Conservation (phyloP, 1,140 invertebrate species). For the Coptotermes formosanus region DNA sequence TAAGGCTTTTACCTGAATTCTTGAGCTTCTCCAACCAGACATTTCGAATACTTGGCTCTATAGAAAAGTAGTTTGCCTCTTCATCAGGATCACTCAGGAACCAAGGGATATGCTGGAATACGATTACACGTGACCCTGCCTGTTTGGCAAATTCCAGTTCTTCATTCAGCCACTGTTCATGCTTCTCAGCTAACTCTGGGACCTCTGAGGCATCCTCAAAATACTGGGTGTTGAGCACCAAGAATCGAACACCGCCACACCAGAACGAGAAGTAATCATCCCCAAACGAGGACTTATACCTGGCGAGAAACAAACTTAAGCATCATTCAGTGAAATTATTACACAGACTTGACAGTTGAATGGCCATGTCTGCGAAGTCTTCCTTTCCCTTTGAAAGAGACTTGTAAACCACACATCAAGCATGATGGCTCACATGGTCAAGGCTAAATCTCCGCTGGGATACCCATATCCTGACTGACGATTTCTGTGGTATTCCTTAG, state of each 20-base stretch:
- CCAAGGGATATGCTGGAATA: slow-evolving; percentile 60
- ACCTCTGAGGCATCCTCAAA: slow-evolving; percentile 44
- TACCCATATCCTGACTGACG: too few relatives aligned
- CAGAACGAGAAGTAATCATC: slow-evolving; percentile 59
- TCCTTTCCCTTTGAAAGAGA: too few relatives aligned
- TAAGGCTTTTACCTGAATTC: slow-evolving; percentile 43
- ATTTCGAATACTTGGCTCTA: slow-evolving; percentile 43
- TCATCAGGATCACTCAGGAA: slow-evolving; percentile 51
- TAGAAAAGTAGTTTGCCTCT: slow-evolving; percentile 50
- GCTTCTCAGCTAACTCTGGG: slow-evolving; percentile 45
- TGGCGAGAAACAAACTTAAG: slow-evolving; percentile 10
- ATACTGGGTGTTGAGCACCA: slow-evolving; percentile 57
- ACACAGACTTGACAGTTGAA: too few relatives aligned
- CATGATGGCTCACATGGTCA: too few relatives aligned
- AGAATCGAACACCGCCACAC: slow-evolving; percentile 54
- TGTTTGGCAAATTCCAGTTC: slow-evolving; percentile 40
- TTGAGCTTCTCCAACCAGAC: slow-evolving; percentile 50
- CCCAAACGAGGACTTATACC: slow-evolving; percentile 43
- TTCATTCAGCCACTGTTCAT: slow-evolving; percentile 50
- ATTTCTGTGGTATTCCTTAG: too few relatives aligned
- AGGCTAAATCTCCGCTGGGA: too few relatives aligned
- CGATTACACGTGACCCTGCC: slow-evolving; percentile 44
- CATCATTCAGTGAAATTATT: too few relatives aligned
- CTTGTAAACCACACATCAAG: too few relatives aligned
- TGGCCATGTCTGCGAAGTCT: too few relatives aligned